A percentile compares a stretch with the other conserved stretches of the same genome.
Evolutionary conservation across 92 coral and sea anemone species (phyloP).

Genomic region (Diadumene lineata): DNA sequence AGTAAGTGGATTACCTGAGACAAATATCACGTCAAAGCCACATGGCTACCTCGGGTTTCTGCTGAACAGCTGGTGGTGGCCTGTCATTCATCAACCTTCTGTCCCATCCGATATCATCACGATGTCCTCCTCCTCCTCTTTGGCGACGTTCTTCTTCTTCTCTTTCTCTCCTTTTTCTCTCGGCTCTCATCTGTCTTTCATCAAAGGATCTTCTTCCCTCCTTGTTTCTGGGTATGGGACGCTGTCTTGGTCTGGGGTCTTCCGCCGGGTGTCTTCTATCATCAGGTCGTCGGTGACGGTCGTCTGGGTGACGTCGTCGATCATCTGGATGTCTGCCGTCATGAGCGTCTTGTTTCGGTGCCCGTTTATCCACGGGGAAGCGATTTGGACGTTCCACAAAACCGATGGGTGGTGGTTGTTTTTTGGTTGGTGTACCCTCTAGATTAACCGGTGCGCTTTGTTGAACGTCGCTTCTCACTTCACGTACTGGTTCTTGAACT

Average conservation of each 20-base stretch:
- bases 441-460: constrained; percentile 8
- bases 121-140: neutral
- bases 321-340: neutral
- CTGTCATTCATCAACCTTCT: constrained; percentile 4
- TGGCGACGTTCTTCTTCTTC: constrained; percentile 12
- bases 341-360: neutral
- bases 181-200: constrained; percentile 15
- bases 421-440: constrained; percentile 1
- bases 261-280: constrained; percentile 14
- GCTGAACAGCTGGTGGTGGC: neutral
- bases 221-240: constrained; percentile 18
- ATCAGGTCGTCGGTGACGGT: constrained; percentile 8
- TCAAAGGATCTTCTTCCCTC: constrained; percentile 30
- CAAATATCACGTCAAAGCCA: constrained; percentile 5
- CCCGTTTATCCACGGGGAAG: constrained; percentile 11
- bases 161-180: constrained; percentile 6
- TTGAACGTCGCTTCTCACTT: constrained; percentile 4
- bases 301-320: too few species aligned
- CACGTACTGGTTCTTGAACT: constrained; percentile 1
- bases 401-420: neutral
- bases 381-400: neutral
- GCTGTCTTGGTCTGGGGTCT: constrained; percentile 11
- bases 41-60: constrained; percentile 14
- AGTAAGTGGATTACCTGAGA: neutral
- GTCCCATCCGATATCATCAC: constrained; percentile 22